These are phyloP conservation scores for Fragum whitleyi DNA, from an alignment of 2,888 invertebrate genomes.

Conservation along the genomic window DNA sequence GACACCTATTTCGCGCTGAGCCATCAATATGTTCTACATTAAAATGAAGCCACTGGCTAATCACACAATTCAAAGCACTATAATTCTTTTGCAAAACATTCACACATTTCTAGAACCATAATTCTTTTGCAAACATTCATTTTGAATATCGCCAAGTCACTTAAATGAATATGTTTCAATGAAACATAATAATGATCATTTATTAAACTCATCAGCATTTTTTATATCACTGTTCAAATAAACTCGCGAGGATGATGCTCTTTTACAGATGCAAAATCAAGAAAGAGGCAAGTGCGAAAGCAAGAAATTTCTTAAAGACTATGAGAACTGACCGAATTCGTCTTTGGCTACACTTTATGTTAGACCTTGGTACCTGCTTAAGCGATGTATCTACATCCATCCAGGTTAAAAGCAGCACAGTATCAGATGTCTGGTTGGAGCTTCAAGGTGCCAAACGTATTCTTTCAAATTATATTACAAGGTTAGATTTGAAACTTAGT, in stretches of 20 bases:
- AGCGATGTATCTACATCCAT: background rate
- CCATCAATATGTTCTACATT: too few species aligned
- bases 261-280: slow-evolving; percentile 29
- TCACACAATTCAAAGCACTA: too few species aligned
- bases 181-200: background rate
- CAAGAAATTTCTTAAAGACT: slow-evolving; percentile 30
- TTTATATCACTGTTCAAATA: too few species aligned
- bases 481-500: background rate
- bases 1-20: too few species aligned
- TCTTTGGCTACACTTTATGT: slow-evolving; percentile 26
- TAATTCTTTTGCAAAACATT: background rate
- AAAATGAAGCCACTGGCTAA: too few species aligned
- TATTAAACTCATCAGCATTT: too few species aligned
- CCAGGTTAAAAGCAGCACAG: background rate
- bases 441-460: background rate
- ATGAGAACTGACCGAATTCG: slow-evolving; percentile 10
- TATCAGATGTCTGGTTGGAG: background rate
- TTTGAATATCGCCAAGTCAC: background rate
- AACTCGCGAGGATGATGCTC: too few species aligned
- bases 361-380: background rate
- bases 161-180: background rate
- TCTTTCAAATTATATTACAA: background rate
- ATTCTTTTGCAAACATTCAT: background rate
- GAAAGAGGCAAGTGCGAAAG: slow-evolving; percentile 46
- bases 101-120: background rate